Percentiles rank a stretch among this genome's conserved stretches.
Conservation (phyloP, 2,113 vertebrate genomes). For the Crotalus tigris region DNA sequence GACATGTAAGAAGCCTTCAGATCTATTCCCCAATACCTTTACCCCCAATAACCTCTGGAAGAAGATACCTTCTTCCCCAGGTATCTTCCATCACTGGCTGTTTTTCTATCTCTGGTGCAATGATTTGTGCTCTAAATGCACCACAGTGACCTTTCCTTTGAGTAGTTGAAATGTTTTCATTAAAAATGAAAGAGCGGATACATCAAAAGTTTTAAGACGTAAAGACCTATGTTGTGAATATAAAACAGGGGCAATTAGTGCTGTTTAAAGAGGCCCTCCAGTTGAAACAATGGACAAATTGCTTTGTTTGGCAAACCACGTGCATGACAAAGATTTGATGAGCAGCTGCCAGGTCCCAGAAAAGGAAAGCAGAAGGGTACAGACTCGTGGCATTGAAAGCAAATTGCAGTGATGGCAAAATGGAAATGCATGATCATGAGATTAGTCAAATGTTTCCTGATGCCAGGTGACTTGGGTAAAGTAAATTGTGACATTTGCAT, state of each 20-base stretch:
- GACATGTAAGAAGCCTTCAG: not conserved
- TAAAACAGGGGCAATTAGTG: slow-evolving; percentile 33
- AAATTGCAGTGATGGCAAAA: not conserved
- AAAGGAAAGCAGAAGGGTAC: not conserved
- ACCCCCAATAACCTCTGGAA: not conserved
- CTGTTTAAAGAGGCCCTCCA: not conserved
- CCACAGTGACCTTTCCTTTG: slow-evolving; percentile 46
- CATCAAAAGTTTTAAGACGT: slow-evolving; percentile 45
- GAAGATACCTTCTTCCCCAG: not conserved
- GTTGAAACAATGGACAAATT: not conserved
- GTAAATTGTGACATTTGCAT: not conserved
- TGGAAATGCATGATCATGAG: not conserved
- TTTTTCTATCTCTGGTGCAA: not conserved
- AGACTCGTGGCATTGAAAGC: not conserved
- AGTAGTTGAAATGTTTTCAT: slow-evolving; percentile 52
- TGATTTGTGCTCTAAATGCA: slow-evolving; percentile 35
- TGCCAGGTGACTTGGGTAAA: not conserved
- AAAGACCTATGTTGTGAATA: slow-evolving; percentile 48
- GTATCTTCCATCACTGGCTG: not conserved
- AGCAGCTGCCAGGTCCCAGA: not conserved
- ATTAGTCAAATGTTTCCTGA: not conserved
- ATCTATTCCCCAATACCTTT: not conserved
- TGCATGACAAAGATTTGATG: not conserved
- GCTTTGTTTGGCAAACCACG: not conserved
- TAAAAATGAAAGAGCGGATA: slow-evolving; percentile 61